Percentiles rank a stretch among this genome's conserved stretches.
Evolutionary conservation across 1,140 invertebrate species (phyloP).

Genomic region (Apocrypta bakeri): DNA sequence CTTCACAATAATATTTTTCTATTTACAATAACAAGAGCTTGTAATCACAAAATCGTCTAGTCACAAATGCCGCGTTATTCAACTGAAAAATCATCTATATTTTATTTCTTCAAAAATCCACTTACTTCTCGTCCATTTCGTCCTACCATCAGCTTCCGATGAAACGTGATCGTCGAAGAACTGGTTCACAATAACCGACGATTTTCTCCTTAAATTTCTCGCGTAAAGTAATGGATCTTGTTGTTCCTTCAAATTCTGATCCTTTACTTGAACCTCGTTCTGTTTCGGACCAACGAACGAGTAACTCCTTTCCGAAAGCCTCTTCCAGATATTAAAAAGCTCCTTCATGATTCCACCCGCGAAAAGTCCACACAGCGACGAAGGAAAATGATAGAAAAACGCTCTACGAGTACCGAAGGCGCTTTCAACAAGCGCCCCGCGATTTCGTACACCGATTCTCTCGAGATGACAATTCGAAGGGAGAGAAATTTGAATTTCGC

Average conservation of each 20-base stretch:
- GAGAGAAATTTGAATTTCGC: background rate
- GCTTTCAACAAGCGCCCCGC: no score
- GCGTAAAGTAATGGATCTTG: conserved; percentile 38
- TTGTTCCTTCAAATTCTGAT: conserved; percentile 54
- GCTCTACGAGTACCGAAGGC: no score
- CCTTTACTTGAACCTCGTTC: conserved; percentile 55
- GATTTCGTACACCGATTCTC: no score
- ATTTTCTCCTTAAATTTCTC: conserved; percentile 63
- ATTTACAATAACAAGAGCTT: no score
- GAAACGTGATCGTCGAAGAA: conserved; percentile 74
- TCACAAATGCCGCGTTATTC: no score
- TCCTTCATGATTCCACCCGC: conserved; percentile 74
- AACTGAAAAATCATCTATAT: no score
- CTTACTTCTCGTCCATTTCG: conserved; percentile 75
- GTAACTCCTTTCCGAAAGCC: conserved; percentile 72
- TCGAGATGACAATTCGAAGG: no score
- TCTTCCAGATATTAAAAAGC: conserved; percentile 75
- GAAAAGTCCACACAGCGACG: no score
- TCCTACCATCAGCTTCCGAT: conserved; percentile 63
- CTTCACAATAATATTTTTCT: no score
- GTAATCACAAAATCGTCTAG: no score
- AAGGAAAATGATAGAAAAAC: no score
- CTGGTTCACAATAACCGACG: conserved; percentile 74
- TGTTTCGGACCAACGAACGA: conserved; percentile 68
- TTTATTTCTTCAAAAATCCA: no score